These are phyloP conservation scores for Dinocampus coccinellae DNA, from an alignment of 2,888 invertebrate genomes.

Conservation along the genomic window DNA sequence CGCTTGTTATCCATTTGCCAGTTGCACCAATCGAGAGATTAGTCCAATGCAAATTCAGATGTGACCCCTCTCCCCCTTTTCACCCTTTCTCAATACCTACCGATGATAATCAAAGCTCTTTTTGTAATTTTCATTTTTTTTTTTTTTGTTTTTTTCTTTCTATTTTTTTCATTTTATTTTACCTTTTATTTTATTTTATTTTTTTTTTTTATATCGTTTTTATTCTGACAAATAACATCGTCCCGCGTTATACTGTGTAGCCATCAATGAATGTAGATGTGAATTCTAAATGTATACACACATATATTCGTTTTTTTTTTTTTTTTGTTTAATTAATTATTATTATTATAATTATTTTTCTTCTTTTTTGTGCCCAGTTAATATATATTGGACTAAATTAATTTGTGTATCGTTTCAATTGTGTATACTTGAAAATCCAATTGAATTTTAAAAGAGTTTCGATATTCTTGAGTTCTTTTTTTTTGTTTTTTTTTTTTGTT, in stretches of 20 bases:
- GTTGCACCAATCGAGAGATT: not conserved
- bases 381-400: not conserved
- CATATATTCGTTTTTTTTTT: not conserved
- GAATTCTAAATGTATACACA: not conserved
- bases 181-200: no score
- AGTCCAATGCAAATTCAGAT: constrained; percentile 1
- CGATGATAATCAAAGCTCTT: not conserved
- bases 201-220: no score
- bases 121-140: no score
- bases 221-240: not conserved
- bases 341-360: no score
- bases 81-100: not conserved
- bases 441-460: not conserved
- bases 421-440: not conserved
- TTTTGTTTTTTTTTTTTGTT: no score
- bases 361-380: no score
- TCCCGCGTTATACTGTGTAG: not conserved
- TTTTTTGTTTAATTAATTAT: no score
- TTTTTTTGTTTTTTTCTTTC: no score
- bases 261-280: not conserved
- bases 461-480: not conserved
- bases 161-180: no score
- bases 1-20: constrained; percentile 1
- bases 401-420: not conserved
- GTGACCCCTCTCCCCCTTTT: no score